Base-by-base conservation (phyloP, 1,140 invertebrate genomes). In the Tetranychus urticae region DNA sequence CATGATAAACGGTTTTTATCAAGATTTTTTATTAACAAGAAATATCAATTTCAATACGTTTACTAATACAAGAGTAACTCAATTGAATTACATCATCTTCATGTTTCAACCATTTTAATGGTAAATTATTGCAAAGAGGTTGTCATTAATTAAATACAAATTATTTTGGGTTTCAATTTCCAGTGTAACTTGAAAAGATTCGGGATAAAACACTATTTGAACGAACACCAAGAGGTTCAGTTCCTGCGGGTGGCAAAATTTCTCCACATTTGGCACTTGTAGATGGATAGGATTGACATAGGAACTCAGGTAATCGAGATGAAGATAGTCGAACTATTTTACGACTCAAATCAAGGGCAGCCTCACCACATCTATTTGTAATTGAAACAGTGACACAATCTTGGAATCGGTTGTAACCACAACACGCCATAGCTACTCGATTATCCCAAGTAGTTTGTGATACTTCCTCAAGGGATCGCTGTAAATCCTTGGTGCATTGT, bases 371-470 rank as follows among this genome's bases (percentile, higher is more conserved):
- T 36, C 65, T 67, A 31, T 64, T 62, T 48, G 66, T 65, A 1
- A 68, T 64, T 0, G 62, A 56, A 7, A 35, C 60, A 33, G 59
- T 59, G 12, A 63, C 61, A 55, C 68, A 68, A 6, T 59, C 37
- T 39, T 45, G 13, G n/a, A 65, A 62, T 39, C 56, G 39, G 7
- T 50, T 34, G 50, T 60, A 66, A 23, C 58, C 56, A 61, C 68
- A 68, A 48, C 68, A 68, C 23, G 59, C 66, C 50, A 65, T 66
- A 1, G 68, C 63, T 5, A 68, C 63, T 10, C 68, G 62, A 34
- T 68, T 66, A 14, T 68, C 64, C 48, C 62, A 68, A 37, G 67
- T 63, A 5, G 66, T 61, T n/a, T 60, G 62, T 14, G 63, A 33
- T 12, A 68, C 36, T 34, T 60, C 59, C 60, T 68, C 68, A 12